Conservation (phyloP, 2,888 invertebrate genomes). For the Litoditis marina region DNA sequence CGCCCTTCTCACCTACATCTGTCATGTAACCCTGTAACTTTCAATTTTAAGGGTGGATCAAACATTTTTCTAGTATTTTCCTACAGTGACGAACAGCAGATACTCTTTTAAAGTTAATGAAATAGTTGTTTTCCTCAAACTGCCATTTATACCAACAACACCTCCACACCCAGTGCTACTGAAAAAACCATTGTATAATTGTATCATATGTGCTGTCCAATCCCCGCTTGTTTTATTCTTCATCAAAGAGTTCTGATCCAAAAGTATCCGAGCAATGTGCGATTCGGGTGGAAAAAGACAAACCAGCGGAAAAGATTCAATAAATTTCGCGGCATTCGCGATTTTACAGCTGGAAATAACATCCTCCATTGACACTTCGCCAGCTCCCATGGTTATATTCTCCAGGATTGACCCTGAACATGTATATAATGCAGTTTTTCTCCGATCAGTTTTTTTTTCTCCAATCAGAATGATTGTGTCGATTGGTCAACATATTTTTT, state of each 20-base stretch:
- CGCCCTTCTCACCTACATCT: slow-evolving; percentile 17
- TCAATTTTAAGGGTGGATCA: not conserved
- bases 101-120: not conserved
- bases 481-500: too few species aligned
- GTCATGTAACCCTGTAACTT: slow-evolving; percentile 24
- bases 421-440: not conserved
- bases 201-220: too few species aligned
- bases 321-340: slow-evolving; percentile 36
- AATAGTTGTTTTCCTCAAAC: too few species aligned
- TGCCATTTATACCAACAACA: too few species aligned
- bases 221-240: too few species aligned
- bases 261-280: too few species aligned
- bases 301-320: slow-evolving; percentile 30
- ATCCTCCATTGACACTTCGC: slow-evolving; percentile 20
- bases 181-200: too few species aligned
- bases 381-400: slow-evolving; percentile 34
- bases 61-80: not conserved
- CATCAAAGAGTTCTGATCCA: too few species aligned
- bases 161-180: too few species aligned
- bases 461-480: too few species aligned
- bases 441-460: not conserved
- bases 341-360: slow-evolving; percentile 27
- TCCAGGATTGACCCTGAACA: slow-evolving; percentile 28
- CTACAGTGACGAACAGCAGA: not conserved
- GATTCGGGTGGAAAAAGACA: not conserved